These are phyloP conservation scores for Nephrotoma appendiculata DNA, from an alignment of 2,888 invertebrate genomes.

Conservation along the genomic window DNA sequence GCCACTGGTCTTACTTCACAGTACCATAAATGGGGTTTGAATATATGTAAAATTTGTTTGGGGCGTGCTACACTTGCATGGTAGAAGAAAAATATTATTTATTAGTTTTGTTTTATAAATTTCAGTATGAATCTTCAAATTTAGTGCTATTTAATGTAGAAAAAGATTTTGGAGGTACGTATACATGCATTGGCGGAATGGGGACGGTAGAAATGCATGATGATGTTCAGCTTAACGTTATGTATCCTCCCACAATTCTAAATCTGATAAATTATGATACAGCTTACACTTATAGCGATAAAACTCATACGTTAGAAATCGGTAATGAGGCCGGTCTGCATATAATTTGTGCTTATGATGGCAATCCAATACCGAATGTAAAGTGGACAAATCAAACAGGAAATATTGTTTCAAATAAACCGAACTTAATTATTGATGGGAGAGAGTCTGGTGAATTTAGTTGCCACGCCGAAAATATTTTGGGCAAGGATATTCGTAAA, in stretches of 20 bases:
- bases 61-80: no score
- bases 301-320: background rate
- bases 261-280: background rate
- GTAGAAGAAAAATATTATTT: no score
- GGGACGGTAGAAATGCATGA: background rate
- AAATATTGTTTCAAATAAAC: background rate
- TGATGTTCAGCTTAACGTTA: background rate
- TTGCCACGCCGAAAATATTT: background rate
- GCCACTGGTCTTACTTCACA: no score
- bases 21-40: no score
- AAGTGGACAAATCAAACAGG: background rate
- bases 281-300: background rate
- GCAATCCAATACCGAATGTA: background rate
- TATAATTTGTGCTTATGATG: background rate
- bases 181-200: background rate
- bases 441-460: background rate
- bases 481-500: background rate
- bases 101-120: background rate
- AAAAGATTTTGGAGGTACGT: background rate
- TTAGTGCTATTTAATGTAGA: background rate
- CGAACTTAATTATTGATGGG: background rate
- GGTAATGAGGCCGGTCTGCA: background rate
- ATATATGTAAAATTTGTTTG: no score
- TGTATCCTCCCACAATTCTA: background rate
- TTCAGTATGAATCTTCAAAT: background rate